Percentiles rank a stretch among this genome's conserved stretches.
Evolutionary conservation across 2,113 vertebrate genomes (phyloP).

Genomic region (Sakesphorus luctuosus): DNA sequence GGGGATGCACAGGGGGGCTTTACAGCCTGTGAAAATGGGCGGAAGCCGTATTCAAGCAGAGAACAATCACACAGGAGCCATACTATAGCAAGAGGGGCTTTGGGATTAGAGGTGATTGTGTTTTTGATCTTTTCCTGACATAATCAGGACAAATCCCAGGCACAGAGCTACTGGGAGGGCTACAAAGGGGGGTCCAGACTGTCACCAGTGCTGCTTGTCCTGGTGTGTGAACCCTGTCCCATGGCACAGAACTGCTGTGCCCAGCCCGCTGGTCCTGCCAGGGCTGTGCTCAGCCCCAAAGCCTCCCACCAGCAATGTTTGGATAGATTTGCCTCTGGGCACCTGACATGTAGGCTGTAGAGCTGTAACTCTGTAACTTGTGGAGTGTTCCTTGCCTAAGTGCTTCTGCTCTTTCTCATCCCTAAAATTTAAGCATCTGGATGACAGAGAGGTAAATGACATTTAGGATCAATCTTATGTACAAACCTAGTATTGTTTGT

Average conservation of each 20-base stretch:
- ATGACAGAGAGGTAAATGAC: neutral
- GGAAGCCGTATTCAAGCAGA: conserved; percentile 44
- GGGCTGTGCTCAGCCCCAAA: neutral
- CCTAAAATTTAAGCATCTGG: neutral
- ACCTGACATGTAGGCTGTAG: neutral
- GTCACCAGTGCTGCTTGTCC: neutral
- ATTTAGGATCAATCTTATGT: neutral
- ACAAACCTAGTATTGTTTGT: neutral
- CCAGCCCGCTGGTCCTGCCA: neutral
- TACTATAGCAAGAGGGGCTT: conserved; percentile 14
- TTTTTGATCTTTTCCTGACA: conserved; percentile 43
- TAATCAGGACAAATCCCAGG: conserved; percentile 44
- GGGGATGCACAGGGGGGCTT: neutral
- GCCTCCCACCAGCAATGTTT: neutral
- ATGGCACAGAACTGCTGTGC: neutral
- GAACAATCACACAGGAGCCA: conserved; percentile 47
- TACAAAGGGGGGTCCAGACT: neutral
- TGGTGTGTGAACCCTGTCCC: neutral
- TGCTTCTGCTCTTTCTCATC: neutral
- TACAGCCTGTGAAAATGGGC: neutral
- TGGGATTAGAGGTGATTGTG: conserved; percentile 62
- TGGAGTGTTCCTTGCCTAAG: neutral
- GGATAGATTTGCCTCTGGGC: neutral
- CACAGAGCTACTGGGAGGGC: neutral
- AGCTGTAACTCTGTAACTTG: neutral